Evolutionary conservation across 2,888 invertebrate species (phyloP).

Genomic region (Drosophila prostipennis): DNA sequence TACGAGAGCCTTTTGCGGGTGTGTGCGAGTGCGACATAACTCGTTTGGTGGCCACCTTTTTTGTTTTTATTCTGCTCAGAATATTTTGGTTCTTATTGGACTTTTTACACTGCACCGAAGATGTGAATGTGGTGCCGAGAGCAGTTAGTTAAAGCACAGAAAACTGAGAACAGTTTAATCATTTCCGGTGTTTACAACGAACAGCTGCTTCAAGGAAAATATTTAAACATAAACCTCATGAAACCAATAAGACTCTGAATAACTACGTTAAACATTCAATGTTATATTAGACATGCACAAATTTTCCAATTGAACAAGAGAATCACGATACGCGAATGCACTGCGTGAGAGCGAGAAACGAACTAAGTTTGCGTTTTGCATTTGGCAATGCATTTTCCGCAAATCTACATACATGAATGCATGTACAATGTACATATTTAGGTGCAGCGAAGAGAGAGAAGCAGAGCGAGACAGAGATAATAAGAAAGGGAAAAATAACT

Average conservation of each 20-base stretch:
- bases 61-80: conserved; percentile 8
- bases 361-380: conserved; percentile 21
- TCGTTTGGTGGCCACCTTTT: conserved; percentile 4
- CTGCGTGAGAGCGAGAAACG: conserved; percentile 13
- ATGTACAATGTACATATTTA: background rate
- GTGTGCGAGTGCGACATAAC: conserved; percentile 7
- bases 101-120: conserved; percentile 18
- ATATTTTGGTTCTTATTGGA: conserved; percentile 14
- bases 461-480: background rate
- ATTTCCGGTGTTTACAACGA: background rate
- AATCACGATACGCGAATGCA: conserved; percentile 16
- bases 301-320: background rate
- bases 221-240: background rate
- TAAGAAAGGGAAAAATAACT: background rate
- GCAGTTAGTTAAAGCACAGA: background rate
- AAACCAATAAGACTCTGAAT: background rate
- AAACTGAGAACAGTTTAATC: background rate
- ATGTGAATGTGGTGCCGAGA: background rate
- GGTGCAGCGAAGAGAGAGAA: background rate
- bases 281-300: background rate
- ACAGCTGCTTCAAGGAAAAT: background rate
- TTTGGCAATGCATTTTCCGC: conserved; percentile 14
- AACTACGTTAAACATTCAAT: too few species aligned
- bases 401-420: background rate
- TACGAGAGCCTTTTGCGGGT: background rate